A percentile compares a stretch with the other conserved stretches of the same genome.
These are phyloP conservation scores for Araneus ventricosus DNA, from an alignment of 1,140 invertebrate genomes.

Conservation along the genomic window DNA sequence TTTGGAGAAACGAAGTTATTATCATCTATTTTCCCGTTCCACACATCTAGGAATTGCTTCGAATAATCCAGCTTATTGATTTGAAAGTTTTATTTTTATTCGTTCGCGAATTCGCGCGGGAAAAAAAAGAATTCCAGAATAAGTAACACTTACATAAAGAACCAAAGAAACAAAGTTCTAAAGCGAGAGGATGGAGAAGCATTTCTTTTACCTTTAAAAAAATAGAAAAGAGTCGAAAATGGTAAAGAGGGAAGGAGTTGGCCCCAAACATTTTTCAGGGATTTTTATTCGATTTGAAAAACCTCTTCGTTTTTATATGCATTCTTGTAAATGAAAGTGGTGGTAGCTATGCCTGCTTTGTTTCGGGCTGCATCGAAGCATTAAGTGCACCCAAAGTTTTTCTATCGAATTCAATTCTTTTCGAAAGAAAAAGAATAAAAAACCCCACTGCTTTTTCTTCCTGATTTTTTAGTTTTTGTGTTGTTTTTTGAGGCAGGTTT, in stretches of 20 bases:
- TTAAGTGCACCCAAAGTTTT: conserved; percentile 21
- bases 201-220: conserved; percentile 1
- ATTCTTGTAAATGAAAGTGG: conserved; percentile 37
- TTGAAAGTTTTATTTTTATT: conserved; percentile 16
- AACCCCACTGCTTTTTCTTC: not conserved
- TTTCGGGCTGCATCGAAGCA: conserved; percentile 22
- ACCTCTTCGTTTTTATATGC: conserved; percentile 29
- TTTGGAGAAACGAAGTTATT: not conserved
- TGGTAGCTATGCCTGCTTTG: conserved; percentile 22
- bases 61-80: conserved; percentile 30
- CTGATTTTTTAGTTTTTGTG: not conserved
- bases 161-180: not conserved
- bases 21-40: conserved; percentile 18
- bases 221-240: conserved; percentile 27
- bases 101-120: conserved; percentile 1
- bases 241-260: conserved; percentile 21
- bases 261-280: conserved; percentile 24
- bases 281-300: conserved; percentile 35
- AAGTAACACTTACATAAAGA: conserved; percentile 21
- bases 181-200: not conserved
- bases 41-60: not conserved
- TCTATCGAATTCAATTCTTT: conserved; percentile 37
- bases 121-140: not conserved
- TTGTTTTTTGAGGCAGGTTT: not conserved
- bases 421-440: not conserved